Base-by-base conservation (phyloP, 2,113 vertebrate genomes). In the Diphyllodes magnificus region DNA sequence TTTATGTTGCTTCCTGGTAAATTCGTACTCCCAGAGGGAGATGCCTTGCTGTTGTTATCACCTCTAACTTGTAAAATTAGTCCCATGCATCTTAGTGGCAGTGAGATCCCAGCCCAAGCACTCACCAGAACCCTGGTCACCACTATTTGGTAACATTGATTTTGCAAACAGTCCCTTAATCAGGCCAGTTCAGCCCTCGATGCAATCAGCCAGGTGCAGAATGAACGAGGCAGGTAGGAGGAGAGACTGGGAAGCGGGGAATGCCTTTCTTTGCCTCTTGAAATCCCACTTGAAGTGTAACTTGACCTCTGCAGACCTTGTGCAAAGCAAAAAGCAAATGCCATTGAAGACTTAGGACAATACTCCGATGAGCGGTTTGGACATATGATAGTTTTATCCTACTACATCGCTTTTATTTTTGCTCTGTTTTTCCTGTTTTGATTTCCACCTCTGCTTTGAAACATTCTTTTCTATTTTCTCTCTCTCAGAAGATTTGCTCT, bases 401-500 rank as follows among this genome's bases (percentile, higher is more conserved):
- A 60, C 54, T 64, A 80, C 79, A 59, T 94, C 82, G 80, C 47
- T 81, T 96, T 87, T 53, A 25, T 51, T 84, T 82, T 60, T 69
- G 72, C 72, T 73, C 42, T 53, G 10, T 83, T 95, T 54, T 65
- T 61, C 57, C 35, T 49, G 42, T 83, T 94, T 95, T 50, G 33
- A 84, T 90, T 95, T 96, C 85, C 87, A 77, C 64, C n/a, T 93
- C 78, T 51, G 35, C 92, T 78, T 96, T n/a, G 1, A 95, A 77
- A 86, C 81, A 60, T 59, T 53, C 33, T 87, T 96, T 96, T 94
- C 90, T 88, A 15, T 96, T 97, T 97, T 97, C 95, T 97, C 96
- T 97, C 97, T 98, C 96, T 98, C 97, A 97, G 87, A 98, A 96
- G 95, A 96, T 96, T 98, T 97, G 95, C 98, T 98, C 98, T 98